Evolutionary conservation across 2,113 vertebrate genomes (phyloP).

Genomic region (Ceyx margarethae): DNA sequence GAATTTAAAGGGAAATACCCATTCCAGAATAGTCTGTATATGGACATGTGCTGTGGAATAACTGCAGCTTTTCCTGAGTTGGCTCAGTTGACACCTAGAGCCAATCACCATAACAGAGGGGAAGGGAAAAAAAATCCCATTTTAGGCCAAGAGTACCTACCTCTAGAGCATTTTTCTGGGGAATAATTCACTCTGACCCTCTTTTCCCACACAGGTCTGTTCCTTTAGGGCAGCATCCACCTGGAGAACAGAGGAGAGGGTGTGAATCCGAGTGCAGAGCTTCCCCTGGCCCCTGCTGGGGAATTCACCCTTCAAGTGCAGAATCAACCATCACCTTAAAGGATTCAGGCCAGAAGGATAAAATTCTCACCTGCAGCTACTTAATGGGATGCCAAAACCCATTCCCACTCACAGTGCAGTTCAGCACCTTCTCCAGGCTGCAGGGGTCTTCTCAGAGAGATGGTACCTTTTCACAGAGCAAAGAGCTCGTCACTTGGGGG

Average conservation of each 20-base stretch:
- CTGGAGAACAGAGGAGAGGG: rapidly evolving
- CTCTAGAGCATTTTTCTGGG: not conserved
- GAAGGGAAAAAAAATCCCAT: rapidly evolving
- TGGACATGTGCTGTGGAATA: rapidly evolving
- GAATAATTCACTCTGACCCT: not conserved
- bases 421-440: not conserved
- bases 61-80: not conserved
- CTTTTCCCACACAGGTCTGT: not conserved
- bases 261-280: not conserved
- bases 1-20: conserved; percentile 40
- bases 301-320: not conserved
- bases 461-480: not conserved
- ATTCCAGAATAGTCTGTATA: not conserved
- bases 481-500: not conserved
- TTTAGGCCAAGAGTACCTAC: not conserved
- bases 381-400: not conserved
- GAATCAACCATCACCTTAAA: not conserved
- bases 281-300: not conserved
- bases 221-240: not conserved
- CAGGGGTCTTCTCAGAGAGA: not conserved
- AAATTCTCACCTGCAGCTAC: not conserved
- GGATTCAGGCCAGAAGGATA: not conserved
- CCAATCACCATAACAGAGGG: rapidly evolving
- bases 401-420: not conserved
- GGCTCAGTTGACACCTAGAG: not conserved